Conservation (phyloP, 2,888 invertebrate genomes). For the Drosophila subquinaria region DNA sequence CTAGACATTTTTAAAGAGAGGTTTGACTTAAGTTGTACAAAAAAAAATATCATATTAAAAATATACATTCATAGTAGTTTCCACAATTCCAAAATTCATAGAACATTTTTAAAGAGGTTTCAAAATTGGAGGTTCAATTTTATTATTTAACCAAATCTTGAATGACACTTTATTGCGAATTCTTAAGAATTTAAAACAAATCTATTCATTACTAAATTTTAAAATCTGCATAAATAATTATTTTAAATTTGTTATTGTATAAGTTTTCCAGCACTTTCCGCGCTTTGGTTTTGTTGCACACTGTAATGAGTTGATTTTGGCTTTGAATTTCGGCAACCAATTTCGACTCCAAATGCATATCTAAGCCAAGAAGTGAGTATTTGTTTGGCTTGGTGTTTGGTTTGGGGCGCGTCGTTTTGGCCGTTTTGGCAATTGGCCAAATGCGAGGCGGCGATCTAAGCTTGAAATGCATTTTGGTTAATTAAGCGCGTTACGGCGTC, state of each 20-base stretch:
- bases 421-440: constrained; percentile 63
- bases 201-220: not conserved
- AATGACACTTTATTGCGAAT: too few species aligned
- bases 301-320: constrained; percentile 54
- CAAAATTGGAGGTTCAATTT: too few species aligned
- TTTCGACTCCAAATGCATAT: constrained; percentile 59
- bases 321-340: constrained; percentile 30
- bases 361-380: constrained; percentile 37
- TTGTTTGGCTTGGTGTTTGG: constrained; percentile 11
- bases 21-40: too few species aligned
- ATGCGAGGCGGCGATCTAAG: constrained; percentile 48
- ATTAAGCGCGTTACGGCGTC: constrained; percentile 78
- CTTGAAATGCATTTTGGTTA: constrained; percentile 77
- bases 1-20: too few species aligned
- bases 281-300: constrained; percentile 30
- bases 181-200: too few species aligned
- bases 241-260: not conserved
- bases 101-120: too few species aligned
- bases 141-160: too few species aligned
- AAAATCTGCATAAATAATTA: not conserved
- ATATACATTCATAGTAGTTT: too few species aligned
- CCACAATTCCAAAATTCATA: too few species aligned
- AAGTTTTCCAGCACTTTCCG: too few species aligned
- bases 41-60: too few species aligned
- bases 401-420: constrained; percentile 24